A percentile compares a stretch with the other conserved stretches of the same genome.
These are phyloP conservation scores for Clusia tigrina DNA, from an alignment of 2,888 invertebrate species.

Conservation along the genomic window DNA sequence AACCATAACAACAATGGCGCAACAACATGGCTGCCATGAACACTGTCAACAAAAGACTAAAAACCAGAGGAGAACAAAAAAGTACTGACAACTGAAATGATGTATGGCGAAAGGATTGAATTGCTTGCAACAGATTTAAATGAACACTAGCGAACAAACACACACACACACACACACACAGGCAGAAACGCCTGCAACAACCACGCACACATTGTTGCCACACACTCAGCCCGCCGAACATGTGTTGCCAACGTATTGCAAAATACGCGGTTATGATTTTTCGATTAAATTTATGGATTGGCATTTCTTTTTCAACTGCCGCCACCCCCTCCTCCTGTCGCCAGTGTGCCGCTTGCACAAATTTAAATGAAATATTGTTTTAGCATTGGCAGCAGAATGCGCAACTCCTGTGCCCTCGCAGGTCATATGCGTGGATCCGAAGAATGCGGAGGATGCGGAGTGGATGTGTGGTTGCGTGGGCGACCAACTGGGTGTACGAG, in stretches of 20 bases:
- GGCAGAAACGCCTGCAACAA: too few species aligned
- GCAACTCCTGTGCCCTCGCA: too few species aligned
- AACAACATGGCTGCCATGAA: conserved; percentile 8
- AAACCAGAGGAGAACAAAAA: not conserved
- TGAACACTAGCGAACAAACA: not conserved
- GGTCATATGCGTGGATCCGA: not conserved
- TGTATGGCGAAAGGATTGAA: conserved; percentile 8
- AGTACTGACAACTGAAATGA: not conserved
- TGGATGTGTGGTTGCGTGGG: not conserved
- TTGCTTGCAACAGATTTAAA: not conserved
- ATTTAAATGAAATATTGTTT: conserved; percentile 11
- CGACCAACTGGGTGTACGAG: not conserved
- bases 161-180: not conserved
- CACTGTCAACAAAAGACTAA: not conserved
- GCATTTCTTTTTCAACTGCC: conserved; percentile 15
- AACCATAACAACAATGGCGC: not conserved
- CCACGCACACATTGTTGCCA: not conserved
- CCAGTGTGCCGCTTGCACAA: not conserved
- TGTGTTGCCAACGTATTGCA: not conserved
- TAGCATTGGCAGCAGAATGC: conserved; percentile 2
- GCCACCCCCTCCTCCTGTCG: not conserved
- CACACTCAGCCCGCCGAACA: not conserved
- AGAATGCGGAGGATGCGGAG: not conserved
- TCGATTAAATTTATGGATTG: conserved; percentile 55
- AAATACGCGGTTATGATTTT: conserved; percentile 51